Evolutionary conservation across 2,797 vertebrate species (phyloP).

Genomic region (Pogonophryne albipinna): DNA sequence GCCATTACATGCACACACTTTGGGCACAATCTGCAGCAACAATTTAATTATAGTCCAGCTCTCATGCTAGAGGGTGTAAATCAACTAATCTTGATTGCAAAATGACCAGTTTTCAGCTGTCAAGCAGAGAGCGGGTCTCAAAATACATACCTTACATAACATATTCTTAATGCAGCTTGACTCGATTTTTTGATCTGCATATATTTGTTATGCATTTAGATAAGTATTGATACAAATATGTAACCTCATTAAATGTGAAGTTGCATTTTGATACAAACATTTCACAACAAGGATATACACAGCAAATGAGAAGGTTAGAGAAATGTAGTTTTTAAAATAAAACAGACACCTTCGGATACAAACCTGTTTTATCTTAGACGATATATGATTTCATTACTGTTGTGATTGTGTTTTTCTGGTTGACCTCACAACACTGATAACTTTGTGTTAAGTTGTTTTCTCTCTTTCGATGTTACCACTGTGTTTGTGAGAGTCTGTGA

Average conservation of each 20-base stretch:
- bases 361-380: background rate
- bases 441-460: background rate
- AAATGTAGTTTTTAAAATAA: background rate
- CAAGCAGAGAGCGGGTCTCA: background rate
- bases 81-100: constrained; percentile 1
- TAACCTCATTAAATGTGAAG: background rate
- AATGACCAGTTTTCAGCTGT: constrained; percentile 18
- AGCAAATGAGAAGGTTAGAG: background rate
- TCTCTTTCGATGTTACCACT: background rate
- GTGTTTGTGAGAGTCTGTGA: constrained; percentile 6
- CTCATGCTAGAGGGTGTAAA: background rate
- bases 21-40: constrained; percentile 16
- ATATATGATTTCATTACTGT: background rate
- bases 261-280: constrained; percentile 1
- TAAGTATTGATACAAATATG: background rate
- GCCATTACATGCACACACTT: constrained; percentile 1
- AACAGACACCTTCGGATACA: background rate
- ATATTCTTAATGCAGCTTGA: background rate
- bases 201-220: background rate
- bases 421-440: background rate
- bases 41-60: background rate
- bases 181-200: background rate
- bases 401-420: constrained; percentile 1
- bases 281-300: background rate
- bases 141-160: background rate